Evolutionary conservation across 2,888 invertebrate genomes (phyloP).

Genomic region (Holacanthella duospinosa): DNA sequence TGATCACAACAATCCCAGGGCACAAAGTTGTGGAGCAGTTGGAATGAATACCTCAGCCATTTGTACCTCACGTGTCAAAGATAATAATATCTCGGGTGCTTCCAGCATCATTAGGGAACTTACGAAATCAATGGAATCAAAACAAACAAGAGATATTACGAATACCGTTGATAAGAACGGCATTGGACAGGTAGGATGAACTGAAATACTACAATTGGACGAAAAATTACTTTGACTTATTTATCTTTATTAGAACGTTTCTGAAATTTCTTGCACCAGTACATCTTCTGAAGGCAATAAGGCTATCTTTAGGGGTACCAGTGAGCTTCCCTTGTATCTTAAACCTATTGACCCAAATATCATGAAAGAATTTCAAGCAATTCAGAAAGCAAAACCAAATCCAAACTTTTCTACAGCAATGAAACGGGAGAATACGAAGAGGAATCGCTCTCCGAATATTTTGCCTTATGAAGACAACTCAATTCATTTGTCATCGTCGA

Average conservation of each 20-base stretch:
- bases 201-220: background rate
- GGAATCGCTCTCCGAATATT: constrained; percentile 57
- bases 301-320: background rate
- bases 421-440: constrained; percentile 53
- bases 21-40: background rate
- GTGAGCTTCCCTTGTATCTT: constrained; percentile 19
- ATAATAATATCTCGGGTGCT: background rate
- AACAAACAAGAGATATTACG: background rate
- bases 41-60: no score
- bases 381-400: constrained; percentile 60
- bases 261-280: no score
- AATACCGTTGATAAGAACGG: no score
- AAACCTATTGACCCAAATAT: constrained; percentile 42
- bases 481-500: constrained; percentile 67
- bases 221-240: no score
- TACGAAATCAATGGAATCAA: background rate
- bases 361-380: constrained; percentile 69
- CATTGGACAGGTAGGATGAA: no score
- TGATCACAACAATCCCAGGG: background rate
- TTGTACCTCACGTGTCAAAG: background rate
- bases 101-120: background rate
- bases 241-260: no score
- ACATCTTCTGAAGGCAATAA: background rate
- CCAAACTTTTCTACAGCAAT: constrained; percentile 62
- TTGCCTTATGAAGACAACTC: constrained; percentile 85